Evolutionary conservation across 2,888 invertebrate genomes (phyloP), one percentile per base, ranked within the genome.

Genomic region (Sclerodermus sp.): DNA sequence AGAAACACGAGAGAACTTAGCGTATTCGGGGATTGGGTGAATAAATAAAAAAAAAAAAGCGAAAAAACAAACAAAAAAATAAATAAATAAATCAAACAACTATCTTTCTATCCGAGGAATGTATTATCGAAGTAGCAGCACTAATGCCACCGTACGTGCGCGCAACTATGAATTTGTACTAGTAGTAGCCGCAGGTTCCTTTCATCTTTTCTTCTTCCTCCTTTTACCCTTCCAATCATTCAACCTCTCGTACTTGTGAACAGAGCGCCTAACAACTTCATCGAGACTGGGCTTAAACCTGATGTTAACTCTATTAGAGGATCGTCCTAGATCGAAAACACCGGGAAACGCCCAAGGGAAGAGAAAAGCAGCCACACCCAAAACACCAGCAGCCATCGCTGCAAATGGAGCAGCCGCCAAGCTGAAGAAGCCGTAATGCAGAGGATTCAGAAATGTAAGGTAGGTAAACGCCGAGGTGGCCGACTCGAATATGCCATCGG

Each of bases 271-370:
- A 2, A 76, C 67, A 1, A 72, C 48, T 13, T 71, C 68, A 16
- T 70, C 68, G 4, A 76, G 47, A 45, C 54, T 67, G 0, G 66
- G 62, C 31, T 52, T 57, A 18, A 70, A 64, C 17, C 42, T 59
- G 1, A 63, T 45, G 1, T 47, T 59, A 10, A 58, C 55, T 5
- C 37, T 55, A 32, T 68, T 61, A 1, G 52, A 45, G 2, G 65
- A 42, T 1, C 77, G 62, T 9, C 67, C 67, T 32, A 74, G 61
- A 17, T 67, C 71, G 37, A 81, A 70, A 10, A 79, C 66, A 2
- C 79, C 80, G 0, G 87, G 84, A 52, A 87, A 79, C 58, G 84
- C 81, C 82, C 83, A 87, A 0, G 87, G 88, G 48, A 87, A 83
- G 55, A 88, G 76, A 39, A 87, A 80, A 0, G 87, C 80, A 1